Evolutionary conservation across 1,140 invertebrate species (phyloP).

Genomic region (Drosophila gunungcola): DNA sequence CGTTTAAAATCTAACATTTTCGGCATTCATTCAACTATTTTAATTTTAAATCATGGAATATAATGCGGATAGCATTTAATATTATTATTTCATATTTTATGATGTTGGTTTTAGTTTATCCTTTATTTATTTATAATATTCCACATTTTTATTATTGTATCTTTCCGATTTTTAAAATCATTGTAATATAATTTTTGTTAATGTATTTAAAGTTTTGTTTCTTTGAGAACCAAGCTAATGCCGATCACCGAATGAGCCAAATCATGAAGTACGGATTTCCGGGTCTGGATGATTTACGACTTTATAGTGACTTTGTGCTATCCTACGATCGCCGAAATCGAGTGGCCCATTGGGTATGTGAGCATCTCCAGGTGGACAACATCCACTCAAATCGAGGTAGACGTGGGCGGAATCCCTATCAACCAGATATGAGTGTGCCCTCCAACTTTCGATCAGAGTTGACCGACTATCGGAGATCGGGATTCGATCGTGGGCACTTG

Average conservation of each 20-base stretch:
- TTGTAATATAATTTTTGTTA: too few relatives aligned
- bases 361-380: constrained; percentile 91
- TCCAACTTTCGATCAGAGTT: constrained; percentile 91
- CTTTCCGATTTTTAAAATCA: too few relatives aligned
- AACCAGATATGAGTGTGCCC: constrained; percentile 93
- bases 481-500: constrained; percentile 97
- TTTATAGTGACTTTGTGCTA: constrained; percentile 95
- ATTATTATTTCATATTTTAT: too few relatives aligned
- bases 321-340: constrained; percentile 96
- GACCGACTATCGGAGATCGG: constrained; percentile 95
- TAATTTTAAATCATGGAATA: too few relatives aligned
- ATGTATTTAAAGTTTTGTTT: constrained; percentile 40
- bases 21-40: too few relatives aligned
- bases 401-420: constrained; percentile 91
- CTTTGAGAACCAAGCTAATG: constrained; percentile 16
- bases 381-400: constrained; percentile 86
- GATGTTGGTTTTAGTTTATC: too few relatives aligned
- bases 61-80: too few relatives aligned
- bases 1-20: too few relatives aligned
- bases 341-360: constrained; percentile 98
- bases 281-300: constrained; percentile 93
- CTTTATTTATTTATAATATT: too few relatives aligned
- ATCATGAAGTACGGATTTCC: constrained; percentile 98
- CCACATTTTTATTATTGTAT: too few relatives aligned
- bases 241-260: constrained; percentile 86